phyloP scores from a whole-genome alignment of 53 echinoderm and acorn worm species.

The Stichopus horrens region DNA sequence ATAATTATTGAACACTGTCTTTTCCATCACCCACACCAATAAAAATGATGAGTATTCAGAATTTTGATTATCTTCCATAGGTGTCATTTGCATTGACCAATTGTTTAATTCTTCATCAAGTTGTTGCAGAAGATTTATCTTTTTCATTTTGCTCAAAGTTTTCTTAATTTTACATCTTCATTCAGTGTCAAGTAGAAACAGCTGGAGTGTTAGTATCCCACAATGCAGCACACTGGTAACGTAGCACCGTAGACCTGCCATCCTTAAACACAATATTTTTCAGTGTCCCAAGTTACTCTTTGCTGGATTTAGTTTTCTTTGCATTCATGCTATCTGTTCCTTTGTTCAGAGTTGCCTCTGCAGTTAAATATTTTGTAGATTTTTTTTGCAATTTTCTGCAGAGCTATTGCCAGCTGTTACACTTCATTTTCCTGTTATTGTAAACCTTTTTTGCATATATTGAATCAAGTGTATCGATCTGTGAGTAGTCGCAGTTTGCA shows the following conservation, averaged over 20 bases:
- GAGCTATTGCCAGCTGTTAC: too few species aligned
- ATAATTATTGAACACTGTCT: too few species aligned
- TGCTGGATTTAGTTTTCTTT: background rate
- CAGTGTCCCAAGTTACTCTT: background rate
- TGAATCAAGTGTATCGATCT: background rate
- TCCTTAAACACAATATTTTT: background rate
- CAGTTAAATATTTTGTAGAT: too few species aligned
- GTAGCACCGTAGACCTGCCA: background rate
- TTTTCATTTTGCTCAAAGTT: constrained; percentile 2
- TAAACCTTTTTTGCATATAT: background rate
- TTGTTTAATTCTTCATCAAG: background rate
- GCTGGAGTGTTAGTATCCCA: constrained; percentile 3
- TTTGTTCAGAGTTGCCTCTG: too few species aligned
- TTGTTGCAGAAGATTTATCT: background rate
- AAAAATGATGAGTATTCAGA: too few species aligned
- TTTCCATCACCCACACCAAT: too few species aligned
- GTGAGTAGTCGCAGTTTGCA: background rate
- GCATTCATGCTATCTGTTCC: background rate
- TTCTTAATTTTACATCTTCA: background rate
- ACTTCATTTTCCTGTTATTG: background rate
- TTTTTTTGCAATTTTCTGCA: too few species aligned
- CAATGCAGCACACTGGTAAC: background rate
- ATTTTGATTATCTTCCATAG: too few species aligned
- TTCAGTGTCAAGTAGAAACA: background rate
- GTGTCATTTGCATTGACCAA: too few species aligned